A percentile compares a stretch with the other conserved stretches of the same genome.
These are phyloP conservation scores for Reticulitermes speratus DNA, from an alignment of 1,140 invertebrate genomes.

Conservation along the genomic window DNA sequence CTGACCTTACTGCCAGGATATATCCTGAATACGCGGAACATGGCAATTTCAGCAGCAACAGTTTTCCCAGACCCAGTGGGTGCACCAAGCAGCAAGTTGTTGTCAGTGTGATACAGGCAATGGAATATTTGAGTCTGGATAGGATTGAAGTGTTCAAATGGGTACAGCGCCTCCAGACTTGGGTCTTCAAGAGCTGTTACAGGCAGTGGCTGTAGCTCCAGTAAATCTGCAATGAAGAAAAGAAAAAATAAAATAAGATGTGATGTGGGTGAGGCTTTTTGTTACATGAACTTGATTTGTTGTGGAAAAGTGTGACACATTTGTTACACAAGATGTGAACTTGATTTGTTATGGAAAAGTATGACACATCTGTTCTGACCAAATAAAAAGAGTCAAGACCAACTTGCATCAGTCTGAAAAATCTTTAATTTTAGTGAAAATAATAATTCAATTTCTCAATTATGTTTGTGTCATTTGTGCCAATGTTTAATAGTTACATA, in stretches of 20 bases:
- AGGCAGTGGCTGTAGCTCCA: conserved; percentile 89
- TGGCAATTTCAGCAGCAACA: conserved; percentile 95
- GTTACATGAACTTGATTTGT: too few species aligned
- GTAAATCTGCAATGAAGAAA: conserved; percentile 63
- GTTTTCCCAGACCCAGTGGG: conserved; percentile 99
- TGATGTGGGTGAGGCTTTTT: too few species aligned
- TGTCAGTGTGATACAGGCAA: conserved; percentile 91
- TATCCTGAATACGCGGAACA: conserved; percentile 88
- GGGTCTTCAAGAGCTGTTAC: conserved; percentile 77
- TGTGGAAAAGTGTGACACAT: neutral
- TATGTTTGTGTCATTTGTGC: too few species aligned
- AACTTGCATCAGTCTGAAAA: too few species aligned
- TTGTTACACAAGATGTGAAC: neutral
- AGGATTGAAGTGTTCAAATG: conserved; percentile 96
- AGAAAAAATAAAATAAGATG: neutral
- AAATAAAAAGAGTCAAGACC: too few species aligned
- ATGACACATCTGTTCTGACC: too few species aligned
- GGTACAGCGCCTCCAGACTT: conserved; percentile 79
- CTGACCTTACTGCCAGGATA: conserved; percentile 80
- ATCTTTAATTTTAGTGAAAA: too few species aligned
- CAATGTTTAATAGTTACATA: too few species aligned
- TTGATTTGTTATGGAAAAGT: too few species aligned
- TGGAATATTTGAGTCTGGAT: conserved; percentile 99
- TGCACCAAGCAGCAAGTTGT: conserved; percentile 92
- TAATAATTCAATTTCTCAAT: too few species aligned